Evolutionary conservation across 2,113 vertebrate species (phyloP).

Genomic region (Hippocampus zosterae): DNA sequence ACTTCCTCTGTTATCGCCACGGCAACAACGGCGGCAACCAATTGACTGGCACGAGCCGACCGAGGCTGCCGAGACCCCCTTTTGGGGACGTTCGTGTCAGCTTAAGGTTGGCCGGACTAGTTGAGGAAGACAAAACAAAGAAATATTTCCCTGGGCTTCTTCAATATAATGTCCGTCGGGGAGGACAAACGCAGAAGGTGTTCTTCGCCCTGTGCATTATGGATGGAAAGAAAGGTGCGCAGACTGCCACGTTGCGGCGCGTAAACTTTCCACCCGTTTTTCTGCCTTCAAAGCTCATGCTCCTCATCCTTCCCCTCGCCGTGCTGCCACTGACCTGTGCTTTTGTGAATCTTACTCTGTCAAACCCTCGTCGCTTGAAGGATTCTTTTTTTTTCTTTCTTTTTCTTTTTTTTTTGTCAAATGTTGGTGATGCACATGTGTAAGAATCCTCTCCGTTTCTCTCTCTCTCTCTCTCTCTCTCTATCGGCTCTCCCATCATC

Average conservation of each 20-base stretch:
- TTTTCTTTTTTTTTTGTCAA: slow-evolving; percentile 81
- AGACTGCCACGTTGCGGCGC: slow-evolving; percentile 79
- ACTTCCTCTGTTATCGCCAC: slow-evolving; percentile 66
- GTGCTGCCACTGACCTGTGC: slow-evolving; percentile 79
- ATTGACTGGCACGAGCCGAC: slow-evolving; percentile 42
- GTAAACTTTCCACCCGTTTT: slow-evolving; percentile 43
- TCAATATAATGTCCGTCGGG: not conserved
- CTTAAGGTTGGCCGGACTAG: slow-evolving; percentile 56
- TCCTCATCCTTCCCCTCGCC: slow-evolving; percentile 33
- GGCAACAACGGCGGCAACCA: slow-evolving; percentile 69
- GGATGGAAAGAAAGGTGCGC: slow-evolving; percentile 82
- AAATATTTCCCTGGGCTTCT: slow-evolving; percentile 19
- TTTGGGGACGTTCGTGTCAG: slow-evolving; percentile 56
- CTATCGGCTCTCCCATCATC: not conserved
- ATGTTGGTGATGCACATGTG: slow-evolving; percentile 93
- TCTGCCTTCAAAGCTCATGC: slow-evolving; percentile 18
- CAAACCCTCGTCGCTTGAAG: slow-evolving; percentile 85
- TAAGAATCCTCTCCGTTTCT: slow-evolving; percentile 67
- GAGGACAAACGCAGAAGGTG: slow-evolving; percentile 3
- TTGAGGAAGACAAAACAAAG: slow-evolving; percentile 53
- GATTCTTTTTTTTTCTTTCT: slow-evolving; percentile 81
- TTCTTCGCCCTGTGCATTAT: slow-evolving; percentile 90
- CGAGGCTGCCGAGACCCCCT: slow-evolving; percentile 48
- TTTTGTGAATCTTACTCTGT: slow-evolving; percentile 93
- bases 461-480: too few species aligned